Evolutionary conservation across 2,113 vertebrate genomes (phyloP).

Genomic region (Psephotus haematonotus): DNA sequence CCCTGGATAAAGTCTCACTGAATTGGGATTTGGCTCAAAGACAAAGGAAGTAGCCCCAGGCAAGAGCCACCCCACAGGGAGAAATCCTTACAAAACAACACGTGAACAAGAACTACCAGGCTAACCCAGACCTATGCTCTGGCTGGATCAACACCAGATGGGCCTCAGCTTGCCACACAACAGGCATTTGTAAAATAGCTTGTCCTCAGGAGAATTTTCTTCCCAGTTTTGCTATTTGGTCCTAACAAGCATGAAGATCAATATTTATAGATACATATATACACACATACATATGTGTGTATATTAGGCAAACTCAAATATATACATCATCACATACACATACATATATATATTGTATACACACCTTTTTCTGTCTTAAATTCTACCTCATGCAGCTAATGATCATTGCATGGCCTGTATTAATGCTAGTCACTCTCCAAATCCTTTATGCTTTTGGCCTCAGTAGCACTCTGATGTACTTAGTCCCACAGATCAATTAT

Average conservation of each 20-base stretch:
- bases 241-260: not conserved
- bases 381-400: not conserved
- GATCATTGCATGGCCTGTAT: not conserved
- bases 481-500: not conserved
- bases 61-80: not conserved
- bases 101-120: not conserved
- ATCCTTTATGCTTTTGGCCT: not conserved
- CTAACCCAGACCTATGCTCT: not conserved
- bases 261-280: not conserved
- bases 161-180: not conserved
- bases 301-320: not conserved
- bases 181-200: not conserved
- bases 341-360: rapidly evolving
- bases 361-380: not conserved
- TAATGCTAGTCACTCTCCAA: not conserved
- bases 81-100: not conserved
- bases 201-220: not conserved
- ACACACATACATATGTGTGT: rapidly evolving
- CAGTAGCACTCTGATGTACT: not conserved
- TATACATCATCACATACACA: rapidly evolving
- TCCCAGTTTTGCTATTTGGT: not conserved
- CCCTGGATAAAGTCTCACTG: not conserved
- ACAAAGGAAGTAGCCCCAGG: not conserved
- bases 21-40: not conserved
- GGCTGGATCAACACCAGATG: not conserved